Evolutionary conservation across 2,113 vertebrate species (phyloP).

Genomic region (Rhinoptilus africanus): DNA sequence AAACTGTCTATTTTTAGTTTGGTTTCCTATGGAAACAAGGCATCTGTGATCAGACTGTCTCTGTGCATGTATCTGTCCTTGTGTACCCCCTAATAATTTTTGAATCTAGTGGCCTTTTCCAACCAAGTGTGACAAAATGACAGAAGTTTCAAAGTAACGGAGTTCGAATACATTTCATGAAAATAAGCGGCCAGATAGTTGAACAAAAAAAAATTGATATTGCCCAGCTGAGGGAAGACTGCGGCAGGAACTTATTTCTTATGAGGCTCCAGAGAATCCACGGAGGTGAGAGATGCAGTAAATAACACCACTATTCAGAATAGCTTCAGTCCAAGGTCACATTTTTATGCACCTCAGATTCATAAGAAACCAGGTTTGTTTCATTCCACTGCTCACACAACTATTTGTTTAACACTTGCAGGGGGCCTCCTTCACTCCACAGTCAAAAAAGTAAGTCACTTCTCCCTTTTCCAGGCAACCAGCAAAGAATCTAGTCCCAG

Average conservation of each 20-base stretch:
- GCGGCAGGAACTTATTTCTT: background rate
- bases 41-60: constrained; percentile 64
- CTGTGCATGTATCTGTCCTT: constrained; percentile 63
- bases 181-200: background rate
- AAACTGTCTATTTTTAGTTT: constrained; percentile 65
- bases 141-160: background rate
- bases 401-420: background rate
- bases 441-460: background rate
- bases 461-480: background rate
- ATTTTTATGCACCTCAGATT: background rate
- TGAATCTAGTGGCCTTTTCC: constrained; percentile 24
- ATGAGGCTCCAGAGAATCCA: background rate
- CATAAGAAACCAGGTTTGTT: background rate
- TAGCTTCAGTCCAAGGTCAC: background rate
- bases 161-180: background rate
- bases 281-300: background rate
- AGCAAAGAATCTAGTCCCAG: background rate
- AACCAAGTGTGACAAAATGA: background rate
- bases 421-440: background rate
- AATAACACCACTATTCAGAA: background rate
- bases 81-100: constrained; percentile 66
- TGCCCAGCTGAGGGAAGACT: background rate
- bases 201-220: background rate
- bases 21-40: constrained; percentile 69
- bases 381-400: background rate